phyloP scores from a whole-genome alignment of 2,113 vertebrate species.

The Catharus fuscescens region DNA sequence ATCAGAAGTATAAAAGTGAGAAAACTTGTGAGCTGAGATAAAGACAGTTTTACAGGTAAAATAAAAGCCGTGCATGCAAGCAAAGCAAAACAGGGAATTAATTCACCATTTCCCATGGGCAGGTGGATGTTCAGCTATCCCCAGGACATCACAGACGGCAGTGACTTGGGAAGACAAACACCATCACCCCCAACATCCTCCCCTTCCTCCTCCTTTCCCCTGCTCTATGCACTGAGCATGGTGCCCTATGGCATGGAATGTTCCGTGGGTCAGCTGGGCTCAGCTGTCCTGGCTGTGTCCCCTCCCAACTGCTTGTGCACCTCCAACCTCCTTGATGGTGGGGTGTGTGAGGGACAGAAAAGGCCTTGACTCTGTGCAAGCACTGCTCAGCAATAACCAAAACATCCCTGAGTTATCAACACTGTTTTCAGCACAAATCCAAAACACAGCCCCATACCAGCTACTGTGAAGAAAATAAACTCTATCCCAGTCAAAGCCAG shows the following conservation, averaged over 20 bases:
- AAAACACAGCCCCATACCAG: not conserved
- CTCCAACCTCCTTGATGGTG: not conserved
- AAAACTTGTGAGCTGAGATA: not conserved
- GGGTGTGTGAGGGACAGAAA: not conserved
- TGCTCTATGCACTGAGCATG: accelerated
- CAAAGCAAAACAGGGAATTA: not conserved
- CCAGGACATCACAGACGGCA: not conserved
- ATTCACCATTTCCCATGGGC: not conserved
- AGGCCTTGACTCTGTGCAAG: too few species aligned
- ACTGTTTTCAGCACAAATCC: not conserved
- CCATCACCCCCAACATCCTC: not conserved
- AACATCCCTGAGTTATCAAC: not conserved
- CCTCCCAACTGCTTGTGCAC: not conserved
- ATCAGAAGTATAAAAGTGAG: not conserved
- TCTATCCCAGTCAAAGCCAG: not conserved
- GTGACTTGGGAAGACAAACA: not conserved
- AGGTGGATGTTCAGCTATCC: not conserved
- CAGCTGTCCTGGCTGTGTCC: not conserved
- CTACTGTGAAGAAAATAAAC: not conserved
- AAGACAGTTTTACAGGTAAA: not conserved
- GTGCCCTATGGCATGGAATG: accelerated
- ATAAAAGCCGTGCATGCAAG: accelerated
- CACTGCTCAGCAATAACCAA: not conserved
- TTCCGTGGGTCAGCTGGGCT: not conserved
- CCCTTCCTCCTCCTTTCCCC: not conserved